Base-by-base conservation (phyloP, 2,113 vertebrate genomes). In the Oreamnos americanus region DNA sequence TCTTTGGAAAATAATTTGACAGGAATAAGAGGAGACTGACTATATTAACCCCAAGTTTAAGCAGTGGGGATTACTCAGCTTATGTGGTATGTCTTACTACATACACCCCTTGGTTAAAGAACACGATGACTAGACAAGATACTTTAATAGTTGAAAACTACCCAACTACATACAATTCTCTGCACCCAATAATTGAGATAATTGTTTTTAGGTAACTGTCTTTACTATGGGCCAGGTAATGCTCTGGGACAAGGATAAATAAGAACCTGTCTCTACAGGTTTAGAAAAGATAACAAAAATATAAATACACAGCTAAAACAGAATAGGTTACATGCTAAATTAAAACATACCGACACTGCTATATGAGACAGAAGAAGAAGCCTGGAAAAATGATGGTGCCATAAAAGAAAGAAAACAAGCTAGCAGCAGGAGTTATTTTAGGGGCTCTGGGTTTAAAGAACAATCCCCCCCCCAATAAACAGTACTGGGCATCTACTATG, bases 1-100 rank as follows among this genome's bases (percentile, higher is more conserved):
- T 94, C 47, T 76, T 90, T 92, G 71, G 87, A 91, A 96, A 98
- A 93, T 64, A 96, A 89, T 96, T 55, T 96, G 78, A 58, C 91
- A 98, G 47, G 78, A 93, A 0, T 86, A 97, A 93, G 30, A 91
- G 78, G 2, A 91, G 15, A 58, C 15, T 94, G 62, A 90, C 15
- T 88, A 85, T 60, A 96, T 87, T 96, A 84, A 91, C n/a, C 16
- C 33, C 90, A 89, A n/a, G 96, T 92, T n/a, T 95, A 89, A 82
- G 53, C n/a, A 28, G 21, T 53, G 11, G 10, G n/a, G 1, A 25
- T 92, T 95, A 96, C 76, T 82, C 53, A 62, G 88, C 16, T 83
- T 81, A 79, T 90, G 30, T 39, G 67, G 64, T 93, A 45, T 76
- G 39, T 36, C 79, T 95, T 92, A 91, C 90, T 86, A 94, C 45